Evolutionary conservation across 2,888 invertebrate species (phyloP).

Genomic region (Galeopsomyia nigrocyanea): DNA sequence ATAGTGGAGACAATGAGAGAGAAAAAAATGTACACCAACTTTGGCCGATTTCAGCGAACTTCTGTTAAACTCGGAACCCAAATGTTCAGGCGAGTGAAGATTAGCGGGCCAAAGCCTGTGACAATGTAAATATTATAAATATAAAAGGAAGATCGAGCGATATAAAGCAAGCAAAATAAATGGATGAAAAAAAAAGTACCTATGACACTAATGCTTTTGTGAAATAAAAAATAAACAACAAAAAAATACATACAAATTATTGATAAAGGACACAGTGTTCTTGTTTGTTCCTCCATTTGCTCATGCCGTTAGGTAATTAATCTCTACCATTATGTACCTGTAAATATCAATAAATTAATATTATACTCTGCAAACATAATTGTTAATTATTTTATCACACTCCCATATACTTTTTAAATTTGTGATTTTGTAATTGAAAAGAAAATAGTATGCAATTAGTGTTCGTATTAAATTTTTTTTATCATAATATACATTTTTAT

Average conservation of each 20-base stretch:
- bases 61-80: constrained; percentile 12
- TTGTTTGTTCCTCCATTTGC: constrained; percentile 47
- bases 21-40: neutral
- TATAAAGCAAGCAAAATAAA: constrained; percentile 33
- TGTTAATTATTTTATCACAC: neutral
- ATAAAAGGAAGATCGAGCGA: constrained; percentile 15
- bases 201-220: constrained; percentile 35
- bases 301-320: constrained; percentile 46
- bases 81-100: constrained; percentile 18
- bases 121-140: constrained; percentile 37
- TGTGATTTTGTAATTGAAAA: too few relatives aligned
- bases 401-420: too few relatives aligned
- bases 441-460: too few relatives aligned
- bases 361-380: constrained; percentile 35
- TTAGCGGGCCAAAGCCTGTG: constrained; percentile 25
- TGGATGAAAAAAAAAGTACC: constrained; percentile 26
- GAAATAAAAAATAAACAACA: constrained; percentile 11
- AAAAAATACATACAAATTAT: constrained; percentile 32
- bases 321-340: constrained; percentile 51
- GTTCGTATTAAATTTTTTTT: too few relatives aligned
- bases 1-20: constrained; percentile 10
- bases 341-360: constrained; percentile 51
- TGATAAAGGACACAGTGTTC: constrained; percentile 41
- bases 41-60: constrained; percentile 33
- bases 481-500: too few relatives aligned